A percentile compares a stretch with the other conserved stretches of the same genome.
These are phyloP conservation scores for Trinorchestia longiramus DNA, from an alignment of 1,140 invertebrate genomes.

Conservation along the genomic window DNA sequence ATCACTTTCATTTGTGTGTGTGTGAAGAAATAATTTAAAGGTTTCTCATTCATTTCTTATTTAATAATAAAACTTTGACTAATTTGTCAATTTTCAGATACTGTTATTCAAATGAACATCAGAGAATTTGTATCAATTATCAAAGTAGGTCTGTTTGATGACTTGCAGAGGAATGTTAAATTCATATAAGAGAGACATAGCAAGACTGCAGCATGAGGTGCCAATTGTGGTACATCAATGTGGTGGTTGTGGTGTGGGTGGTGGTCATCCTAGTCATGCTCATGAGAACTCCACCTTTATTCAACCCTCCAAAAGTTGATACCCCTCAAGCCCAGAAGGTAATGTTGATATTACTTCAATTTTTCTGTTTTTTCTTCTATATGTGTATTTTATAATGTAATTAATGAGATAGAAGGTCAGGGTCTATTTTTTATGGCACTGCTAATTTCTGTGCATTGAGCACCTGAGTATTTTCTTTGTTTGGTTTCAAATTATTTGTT, in stretches of 20 bases:
- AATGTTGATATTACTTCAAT: not conserved
- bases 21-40: too few relatives aligned
- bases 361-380: not conserved
- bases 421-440: not conserved
- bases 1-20: too few relatives aligned
- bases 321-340: constrained; percentile 26
- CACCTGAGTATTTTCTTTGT: not conserved
- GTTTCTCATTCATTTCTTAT: too few relatives aligned
- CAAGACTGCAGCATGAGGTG: not conserved
- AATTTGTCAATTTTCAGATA: not conserved
- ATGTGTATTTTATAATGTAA: too few relatives aligned
- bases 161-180: not conserved
- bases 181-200: not conserved
- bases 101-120: not conserved
- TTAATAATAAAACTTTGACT: not conserved
- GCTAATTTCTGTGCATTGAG: not conserved
- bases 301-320: not conserved
- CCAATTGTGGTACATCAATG: not conserved
- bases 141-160: not conserved
- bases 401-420: not conserved
- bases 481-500: not conserved
- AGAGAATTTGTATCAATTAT: not conserved
- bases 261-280: constrained; percentile 11
- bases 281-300: not conserved
- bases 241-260: not conserved